Percentiles rank a stretch among this genome's conserved stretches.
Evolutionary conservation across 2,888 invertebrate species (phyloP).

Genomic region (Caenorhabditis sp.): DNA sequence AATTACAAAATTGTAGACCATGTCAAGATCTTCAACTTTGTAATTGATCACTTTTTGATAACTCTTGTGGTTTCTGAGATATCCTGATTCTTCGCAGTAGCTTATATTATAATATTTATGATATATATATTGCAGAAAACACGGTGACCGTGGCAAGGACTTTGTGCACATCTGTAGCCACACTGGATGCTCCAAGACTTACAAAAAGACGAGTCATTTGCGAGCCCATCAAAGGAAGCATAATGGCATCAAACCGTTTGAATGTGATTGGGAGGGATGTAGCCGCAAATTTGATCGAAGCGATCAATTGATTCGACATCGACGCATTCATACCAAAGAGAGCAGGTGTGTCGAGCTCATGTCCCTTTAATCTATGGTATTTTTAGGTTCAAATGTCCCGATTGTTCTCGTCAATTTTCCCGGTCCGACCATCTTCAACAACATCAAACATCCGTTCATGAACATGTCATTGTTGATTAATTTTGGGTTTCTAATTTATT

Average conservation of each 20-base stretch:
- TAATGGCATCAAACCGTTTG: conserved; percentile 37
- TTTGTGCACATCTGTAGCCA: conserved; percentile 38
- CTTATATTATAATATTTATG: no score
- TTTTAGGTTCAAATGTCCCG: conserved; percentile 19
- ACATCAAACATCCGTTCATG: conserved; percentile 33
- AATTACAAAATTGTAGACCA: no score
- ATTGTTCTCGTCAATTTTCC: conserved; percentile 36
- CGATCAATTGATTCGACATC: conserved; percentile 47
- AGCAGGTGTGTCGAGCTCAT: background rate
- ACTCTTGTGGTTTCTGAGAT: no score
- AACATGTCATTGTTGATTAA: conserved; percentile 34
- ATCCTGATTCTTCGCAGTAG: no score
- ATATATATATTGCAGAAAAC: conserved; percentile 29
- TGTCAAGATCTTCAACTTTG: no score
- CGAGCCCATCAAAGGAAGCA: conserved; percentile 47
- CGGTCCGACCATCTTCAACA: conserved; percentile 51
- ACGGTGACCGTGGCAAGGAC: conserved; percentile 18
- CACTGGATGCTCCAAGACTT: conserved; percentile 42
- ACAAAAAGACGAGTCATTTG: conserved; percentile 51
- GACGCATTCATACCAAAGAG: conserved; percentile 44
- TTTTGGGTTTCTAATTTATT: no score
- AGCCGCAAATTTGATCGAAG: conserved; percentile 40
- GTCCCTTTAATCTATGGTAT: background rate
- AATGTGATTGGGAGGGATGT: conserved; percentile 39
- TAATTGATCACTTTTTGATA: no score